Evolutionary conservation across 1,140 invertebrate genomes (phyloP).

Genomic region (Samia ricini): DNA sequence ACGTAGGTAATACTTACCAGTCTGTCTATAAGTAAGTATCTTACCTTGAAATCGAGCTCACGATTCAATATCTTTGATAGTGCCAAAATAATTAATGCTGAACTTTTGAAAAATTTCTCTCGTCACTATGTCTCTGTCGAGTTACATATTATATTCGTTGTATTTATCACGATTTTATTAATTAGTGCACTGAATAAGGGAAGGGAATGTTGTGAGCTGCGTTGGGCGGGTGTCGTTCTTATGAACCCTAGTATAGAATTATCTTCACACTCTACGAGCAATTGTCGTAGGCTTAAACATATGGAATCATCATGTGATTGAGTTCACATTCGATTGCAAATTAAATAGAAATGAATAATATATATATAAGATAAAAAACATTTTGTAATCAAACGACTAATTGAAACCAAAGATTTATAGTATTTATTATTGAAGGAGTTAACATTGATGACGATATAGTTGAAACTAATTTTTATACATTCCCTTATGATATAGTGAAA

Average conservation of each 20-base stretch:
- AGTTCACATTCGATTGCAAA: conserved; percentile 21
- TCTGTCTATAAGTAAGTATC: not conserved
- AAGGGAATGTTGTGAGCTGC: not conserved
- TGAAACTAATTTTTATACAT: conserved; percentile 70
- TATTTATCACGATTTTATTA: not conserved
- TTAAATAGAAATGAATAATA: conserved; percentile 13
- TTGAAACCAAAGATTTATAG: conserved; percentile 76
- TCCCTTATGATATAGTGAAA: conserved; percentile 55
- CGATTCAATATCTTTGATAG: conserved; percentile 2
- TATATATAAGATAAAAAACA: conserved; percentile 24
- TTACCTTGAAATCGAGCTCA: not conserved
- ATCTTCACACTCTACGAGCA: conserved; percentile 4
- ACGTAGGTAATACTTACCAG: not conserved
- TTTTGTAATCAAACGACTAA: conserved; percentile 62
- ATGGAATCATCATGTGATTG: conserved; percentile 2
- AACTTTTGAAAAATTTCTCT: not conserved
- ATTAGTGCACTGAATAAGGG: conserved; percentile 5
- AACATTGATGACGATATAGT: conserved; percentile 63
- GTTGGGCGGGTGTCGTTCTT: conserved; percentile 22
- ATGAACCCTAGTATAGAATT: conserved; percentile 28
- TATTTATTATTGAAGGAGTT: conserved; percentile 70
- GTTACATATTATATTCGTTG: not conserved
- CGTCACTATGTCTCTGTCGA: not conserved
- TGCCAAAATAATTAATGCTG: conserved; percentile 17
- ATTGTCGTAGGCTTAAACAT: not conserved